Evolutionary conservation across 2,888 invertebrate species (phyloP).

Genomic region (Acronicta psi): DNA sequence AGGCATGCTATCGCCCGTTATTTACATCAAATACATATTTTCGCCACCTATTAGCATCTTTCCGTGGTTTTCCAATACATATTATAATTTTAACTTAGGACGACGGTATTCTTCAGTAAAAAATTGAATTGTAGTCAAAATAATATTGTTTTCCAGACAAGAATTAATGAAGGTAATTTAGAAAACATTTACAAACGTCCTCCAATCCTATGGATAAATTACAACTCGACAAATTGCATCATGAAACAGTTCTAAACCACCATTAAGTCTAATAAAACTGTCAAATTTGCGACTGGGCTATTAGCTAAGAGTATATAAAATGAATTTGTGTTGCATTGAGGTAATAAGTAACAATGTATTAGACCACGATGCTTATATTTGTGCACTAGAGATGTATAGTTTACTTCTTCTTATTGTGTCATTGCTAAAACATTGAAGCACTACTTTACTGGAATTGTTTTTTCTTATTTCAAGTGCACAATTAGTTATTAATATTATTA

Average conservation of each 20-base stretch:
- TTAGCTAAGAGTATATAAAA: slow-evolving; percentile 48
- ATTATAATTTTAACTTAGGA: too few relatives aligned
- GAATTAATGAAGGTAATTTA: slow-evolving; percentile 15
- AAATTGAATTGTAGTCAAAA: slow-evolving; percentile 1
- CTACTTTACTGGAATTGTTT: too few relatives aligned
- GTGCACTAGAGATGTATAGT: too few relatives aligned
- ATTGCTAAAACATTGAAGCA: too few relatives aligned
- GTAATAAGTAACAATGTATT: neutral
- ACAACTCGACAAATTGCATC: slow-evolving; percentile 30
- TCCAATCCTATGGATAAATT: slow-evolving; percentile 18
- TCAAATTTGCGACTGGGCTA: slow-evolving; percentile 25
- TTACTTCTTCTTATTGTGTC: too few relatives aligned
- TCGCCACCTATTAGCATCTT: neutral
- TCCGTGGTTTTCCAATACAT: too few relatives aligned
- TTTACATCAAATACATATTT: too few relatives aligned
- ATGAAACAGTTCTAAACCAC: slow-evolving; percentile 26
- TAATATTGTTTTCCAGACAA: neutral
- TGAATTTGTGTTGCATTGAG: slow-evolving; percentile 28
- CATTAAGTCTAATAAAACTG: slow-evolving; percentile 45
- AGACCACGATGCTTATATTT: neutral
- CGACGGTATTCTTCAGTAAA: too few relatives aligned
- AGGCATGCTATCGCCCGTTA: neutral
- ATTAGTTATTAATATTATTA: too few relatives aligned
- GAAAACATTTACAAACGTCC: slow-evolving; percentile 1
- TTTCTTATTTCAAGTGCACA: too few relatives aligned